A percentile compares a stretch with the other conserved stretches of the same genome.
These are phyloP conservation scores for Platynereis dumerilii DNA, from an alignment of 2,888 invertebrate species.

Conservation along the genomic window DNA sequence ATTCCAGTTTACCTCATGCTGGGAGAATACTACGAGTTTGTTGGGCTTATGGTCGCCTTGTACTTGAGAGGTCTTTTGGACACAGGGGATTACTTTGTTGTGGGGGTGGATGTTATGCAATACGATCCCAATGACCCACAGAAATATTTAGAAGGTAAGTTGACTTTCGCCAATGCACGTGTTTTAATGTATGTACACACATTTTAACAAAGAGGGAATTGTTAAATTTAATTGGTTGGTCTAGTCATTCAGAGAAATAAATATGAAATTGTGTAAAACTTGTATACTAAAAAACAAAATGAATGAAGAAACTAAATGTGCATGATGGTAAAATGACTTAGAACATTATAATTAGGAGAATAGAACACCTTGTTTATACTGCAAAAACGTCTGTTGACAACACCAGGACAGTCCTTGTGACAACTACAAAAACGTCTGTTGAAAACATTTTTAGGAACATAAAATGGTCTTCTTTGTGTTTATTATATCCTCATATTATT, in stretches of 20 bases:
- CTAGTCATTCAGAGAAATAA: neutral
- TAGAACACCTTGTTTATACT: too few species aligned
- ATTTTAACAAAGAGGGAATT: neutral
- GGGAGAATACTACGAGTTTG: conserved; percentile 88
- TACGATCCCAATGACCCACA: conserved; percentile 79
- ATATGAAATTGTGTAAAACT: too few species aligned
- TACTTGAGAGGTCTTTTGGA: conserved; percentile 82
- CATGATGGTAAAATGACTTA: too few species aligned
- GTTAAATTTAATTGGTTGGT: neutral
- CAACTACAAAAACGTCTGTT: too few species aligned
- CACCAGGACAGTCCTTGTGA: too few species aligned
- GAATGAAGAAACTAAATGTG: too few species aligned
- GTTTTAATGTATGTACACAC: neutral
- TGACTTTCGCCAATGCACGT: neutral
- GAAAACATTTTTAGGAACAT: too few species aligned
- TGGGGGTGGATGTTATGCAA: conserved; percentile 83
- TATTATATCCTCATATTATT: too few species aligned
- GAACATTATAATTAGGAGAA: too few species aligned
- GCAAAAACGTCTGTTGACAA: too few species aligned
- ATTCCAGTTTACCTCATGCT: conserved; percentile 92
- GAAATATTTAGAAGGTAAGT: conserved; percentile 75
- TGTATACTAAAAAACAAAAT: too few species aligned
- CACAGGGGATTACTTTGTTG: conserved; percentile 90
- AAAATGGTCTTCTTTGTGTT: too few species aligned
- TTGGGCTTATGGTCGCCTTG: conserved; percentile 87